These are phyloP conservation scores for Eurois occulta DNA, from an alignment of 2,888 invertebrate species.

Conservation along the genomic window DNA sequence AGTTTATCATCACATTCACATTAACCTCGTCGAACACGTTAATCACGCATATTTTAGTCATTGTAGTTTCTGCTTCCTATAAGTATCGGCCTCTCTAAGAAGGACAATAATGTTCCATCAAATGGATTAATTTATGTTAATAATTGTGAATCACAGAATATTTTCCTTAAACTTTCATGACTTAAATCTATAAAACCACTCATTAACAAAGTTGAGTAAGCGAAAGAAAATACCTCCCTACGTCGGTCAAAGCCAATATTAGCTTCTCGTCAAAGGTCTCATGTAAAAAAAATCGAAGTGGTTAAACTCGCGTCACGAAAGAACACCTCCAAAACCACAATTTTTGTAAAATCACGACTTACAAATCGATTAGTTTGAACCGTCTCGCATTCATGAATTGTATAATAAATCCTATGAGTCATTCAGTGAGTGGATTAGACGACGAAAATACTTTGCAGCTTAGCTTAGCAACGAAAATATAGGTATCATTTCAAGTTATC, in stretches of 20 bases:
- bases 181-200: neutral
- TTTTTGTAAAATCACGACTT: slow-evolving; percentile 44
- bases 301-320: slow-evolving; percentile 7
- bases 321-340: neutral
- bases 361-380: slow-evolving; percentile 54
- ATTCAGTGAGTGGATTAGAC: slow-evolving; percentile 31
- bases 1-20: slow-evolving; percentile 22
- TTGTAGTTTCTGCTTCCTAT: slow-evolving; percentile 31
- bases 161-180: neutral
- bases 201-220: slow-evolving; percentile 6
- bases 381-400: slow-evolving; percentile 45
- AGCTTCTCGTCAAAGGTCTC: neutral
- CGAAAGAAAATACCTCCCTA: neutral
- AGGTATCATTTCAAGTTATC: neutral
- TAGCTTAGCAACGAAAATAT: slow-evolving; percentile 9
- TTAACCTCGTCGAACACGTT: slow-evolving; percentile 40
- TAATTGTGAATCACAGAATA: slow-evolving; percentile 3
- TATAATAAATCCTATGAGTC: slow-evolving; percentile 49
- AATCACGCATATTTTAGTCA: slow-evolving; percentile 39
- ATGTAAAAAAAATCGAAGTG: slow-evolving; percentile 17
- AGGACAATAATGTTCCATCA: slow-evolving; percentile 12
- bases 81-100: slow-evolving; percentile 3
- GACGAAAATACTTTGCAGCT: slow-evolving; percentile 34
- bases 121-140: slow-evolving; percentile 10
- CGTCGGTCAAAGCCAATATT: neutral